phyloP scores from a whole-genome alignment of 2,113 vertebrate genomes.

The Ivindomyrus marchei region DNA sequence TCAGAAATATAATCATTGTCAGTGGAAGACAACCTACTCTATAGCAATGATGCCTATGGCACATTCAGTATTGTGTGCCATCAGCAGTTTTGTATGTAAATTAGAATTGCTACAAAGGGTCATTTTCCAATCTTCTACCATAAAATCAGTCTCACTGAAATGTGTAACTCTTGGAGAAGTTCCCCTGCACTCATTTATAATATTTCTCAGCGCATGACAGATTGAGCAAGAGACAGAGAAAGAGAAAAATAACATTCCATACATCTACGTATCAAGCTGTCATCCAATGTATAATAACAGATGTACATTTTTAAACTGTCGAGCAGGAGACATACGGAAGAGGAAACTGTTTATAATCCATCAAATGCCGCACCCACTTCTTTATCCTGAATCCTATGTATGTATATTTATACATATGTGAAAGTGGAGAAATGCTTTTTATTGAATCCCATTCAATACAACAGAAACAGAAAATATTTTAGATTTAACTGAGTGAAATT shows the following conservation, averaged over 20 bases:
- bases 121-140: conserved; percentile 89
- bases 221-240: conserved; percentile 29
- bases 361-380: neutral
- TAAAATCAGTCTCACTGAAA: conserved; percentile 78
- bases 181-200: conserved; percentile 37
- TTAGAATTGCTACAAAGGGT: conserved; percentile 80
- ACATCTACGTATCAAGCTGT: conserved; percentile 49
- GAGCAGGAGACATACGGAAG: conserved; percentile 8
- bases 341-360: conserved; percentile 18
- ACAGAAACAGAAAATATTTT: neutral
- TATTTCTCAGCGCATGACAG: conserved; percentile 42
- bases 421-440: neutral
- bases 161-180: conserved; percentile 51
- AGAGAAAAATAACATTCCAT: conserved; percentile 29
- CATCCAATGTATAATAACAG: conserved; percentile 45
- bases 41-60: conserved; percentile 74
- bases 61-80: conserved; percentile 79
- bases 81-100: conserved; percentile 99
- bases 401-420: neutral
- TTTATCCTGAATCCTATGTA: neutral
- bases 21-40: conserved; percentile 80
- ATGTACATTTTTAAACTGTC: conserved; percentile 33
- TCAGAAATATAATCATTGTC: conserved; percentile 79
- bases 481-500: neutral
- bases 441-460: neutral